Evolutionary conservation across 1,140 invertebrate genomes (phyloP), one percentile per base, ranked within the genome.

Genomic region (Hylyphantes graminicola): DNA sequence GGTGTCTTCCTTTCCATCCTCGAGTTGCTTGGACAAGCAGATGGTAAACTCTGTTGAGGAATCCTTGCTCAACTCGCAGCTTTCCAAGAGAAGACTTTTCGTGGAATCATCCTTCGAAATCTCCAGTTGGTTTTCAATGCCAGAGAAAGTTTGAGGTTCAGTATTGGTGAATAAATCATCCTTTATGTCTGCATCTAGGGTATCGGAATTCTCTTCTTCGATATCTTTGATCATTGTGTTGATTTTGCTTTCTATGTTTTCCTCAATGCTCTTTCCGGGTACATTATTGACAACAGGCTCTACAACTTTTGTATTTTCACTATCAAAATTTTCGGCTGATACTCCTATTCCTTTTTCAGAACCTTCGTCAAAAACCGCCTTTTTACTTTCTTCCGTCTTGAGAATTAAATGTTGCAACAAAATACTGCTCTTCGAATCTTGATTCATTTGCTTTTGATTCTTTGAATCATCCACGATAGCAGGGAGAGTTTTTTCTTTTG

Each of bases 131-230:
- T 57, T 57, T 74, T 74, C 54, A 57, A 74, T 35, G 55, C 21
- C 15, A 57, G 55, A 57, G 17, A 57, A 57, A 12, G 19, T 8
- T 35, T 21, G 12, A 17, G 35, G 13, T 57, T 57, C 72, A 9
- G 6, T 11, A 53, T 17, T 17, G 50, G 12, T 10, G 6, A 70
- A 53, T n/a, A 8, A 12, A 50, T 76, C 74, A 5, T 76, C 74
- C 53, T 76, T 76, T 17, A 76, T 19, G 35, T 76, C 74, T 17
- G 74, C 74, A 76, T 76, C 59, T 19, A 76, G 51, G 4, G 74
- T 76, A 51, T 63, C 74, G 4, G 74, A 76, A 76, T 76, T 63
- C 3, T 74, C 72, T 63, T 76, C 74, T 9, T 51, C n/a, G 7
- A 21, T 21, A 15, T 61, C 57, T 61, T 15, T 15, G 12, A 17